Percentiles rank a stretch among this genome's conserved stretches.
Conservation (phyloP, 1,140 invertebrate species). For the Tenebrio molitor region DNA sequence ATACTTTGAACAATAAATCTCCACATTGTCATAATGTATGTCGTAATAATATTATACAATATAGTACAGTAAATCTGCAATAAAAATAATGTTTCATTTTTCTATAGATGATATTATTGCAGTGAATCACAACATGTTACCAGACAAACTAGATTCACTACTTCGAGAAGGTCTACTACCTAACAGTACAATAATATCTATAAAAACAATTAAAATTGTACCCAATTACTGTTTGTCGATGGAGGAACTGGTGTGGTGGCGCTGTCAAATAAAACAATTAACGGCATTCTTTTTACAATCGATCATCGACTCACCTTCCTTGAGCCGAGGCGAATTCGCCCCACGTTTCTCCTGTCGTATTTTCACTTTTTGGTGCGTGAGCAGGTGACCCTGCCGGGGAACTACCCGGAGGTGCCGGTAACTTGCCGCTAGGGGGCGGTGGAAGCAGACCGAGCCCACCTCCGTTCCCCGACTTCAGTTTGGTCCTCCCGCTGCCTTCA, state of each 20-base stretch:
- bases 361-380: slow-evolving; percentile 68
- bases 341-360: slow-evolving; percentile 73
- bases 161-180: slow-evolving; percentile 9
- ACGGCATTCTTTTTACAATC: background rate
- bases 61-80: slow-evolving; percentile 35
- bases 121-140: slow-evolving; percentile 46
- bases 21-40: slow-evolving; percentile 14
- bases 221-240: slow-evolving; percentile 74
- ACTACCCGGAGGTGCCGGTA: slow-evolving; percentile 79
- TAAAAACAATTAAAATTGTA: slow-evolving; percentile 75
- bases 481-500: slow-evolving; percentile 69
- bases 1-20: slow-evolving; percentile 36
- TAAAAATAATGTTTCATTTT: slow-evolving; percentile 30
- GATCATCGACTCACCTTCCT: slow-evolving; percentile 65
- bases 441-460: slow-evolving; percentile 77
- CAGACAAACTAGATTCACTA: slow-evolving; percentile 43
- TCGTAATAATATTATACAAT: slow-evolving; percentile 7
- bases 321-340: slow-evolving; percentile 83
- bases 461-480: slow-evolving; percentile 62
- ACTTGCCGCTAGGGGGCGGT: slow-evolving; percentile 84
- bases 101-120: slow-evolving; percentile 35
- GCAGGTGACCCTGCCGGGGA: slow-evolving; percentile 69
- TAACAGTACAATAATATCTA: slow-evolving; percentile 19
- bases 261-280: slow-evolving; percentile 61
- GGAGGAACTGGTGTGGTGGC: slow-evolving; percentile 67